These are phyloP conservation scores for Ophion costatus DNA, from an alignment of 2,888 invertebrate genomes.

Conservation along the genomic window DNA sequence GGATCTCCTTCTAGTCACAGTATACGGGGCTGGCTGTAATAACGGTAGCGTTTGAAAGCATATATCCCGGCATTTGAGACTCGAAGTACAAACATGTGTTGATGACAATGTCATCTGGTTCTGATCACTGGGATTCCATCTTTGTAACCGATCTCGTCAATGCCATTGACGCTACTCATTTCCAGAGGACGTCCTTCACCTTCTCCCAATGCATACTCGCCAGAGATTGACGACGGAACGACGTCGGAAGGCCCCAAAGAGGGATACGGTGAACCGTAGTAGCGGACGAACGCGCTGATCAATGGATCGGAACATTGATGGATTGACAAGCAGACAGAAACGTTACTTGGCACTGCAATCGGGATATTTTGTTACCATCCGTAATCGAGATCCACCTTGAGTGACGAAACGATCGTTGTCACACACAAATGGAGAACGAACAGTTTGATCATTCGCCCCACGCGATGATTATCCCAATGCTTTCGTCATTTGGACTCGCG, in stretches of 20 bases:
- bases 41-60: conserved; percentile 2
- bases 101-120: background rate
- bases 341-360: background rate
- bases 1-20: background rate
- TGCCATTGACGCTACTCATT: too few relatives aligned
- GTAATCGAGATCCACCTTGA: background rate
- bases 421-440: background rate
- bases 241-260: too few relatives aligned
- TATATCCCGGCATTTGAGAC: background rate
- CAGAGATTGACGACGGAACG: too few relatives aligned
- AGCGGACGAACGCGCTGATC: background rate
- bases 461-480: conserved; percentile 2
- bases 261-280: too few relatives aligned
- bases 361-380: background rate
- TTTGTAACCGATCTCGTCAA: too few relatives aligned
- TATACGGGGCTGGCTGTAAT: background rate
- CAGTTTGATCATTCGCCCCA: background rate
- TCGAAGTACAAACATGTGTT: background rate
- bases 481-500: conserved; percentile 16
- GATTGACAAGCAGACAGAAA: background rate
- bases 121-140: too few relatives aligned
- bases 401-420: background rate
- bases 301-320: background rate
- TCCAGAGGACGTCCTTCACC: too few relatives aligned
- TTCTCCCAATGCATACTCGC: too few relatives aligned